Evolutionary conservation across 2,888 invertebrate genomes (phyloP).

Genomic region (Syritta pipiens): DNA sequence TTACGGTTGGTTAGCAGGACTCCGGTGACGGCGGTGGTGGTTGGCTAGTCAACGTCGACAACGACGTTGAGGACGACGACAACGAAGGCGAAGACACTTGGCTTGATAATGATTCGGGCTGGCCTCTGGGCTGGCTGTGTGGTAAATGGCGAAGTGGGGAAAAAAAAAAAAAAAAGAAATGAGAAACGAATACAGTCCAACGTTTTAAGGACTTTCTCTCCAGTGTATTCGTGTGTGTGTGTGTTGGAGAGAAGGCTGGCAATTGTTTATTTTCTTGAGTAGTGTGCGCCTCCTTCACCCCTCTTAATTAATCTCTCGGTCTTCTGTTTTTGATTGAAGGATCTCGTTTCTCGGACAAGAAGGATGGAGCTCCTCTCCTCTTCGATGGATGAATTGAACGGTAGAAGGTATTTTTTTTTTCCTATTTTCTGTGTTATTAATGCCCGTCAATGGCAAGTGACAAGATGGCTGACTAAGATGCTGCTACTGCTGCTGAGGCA

Average conservation of each 20-base stretch:
- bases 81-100: background rate
- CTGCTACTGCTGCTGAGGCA: no score
- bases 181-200: background rate
- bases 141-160: no score
- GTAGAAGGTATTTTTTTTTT: no score
- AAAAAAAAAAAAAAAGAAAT: no score
- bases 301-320: background rate
- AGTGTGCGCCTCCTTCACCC: background rate
- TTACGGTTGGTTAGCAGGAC: conserved; percentile 62
- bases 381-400: no score
- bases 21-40: conserved; percentile 44
- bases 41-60: conserved; percentile 33
- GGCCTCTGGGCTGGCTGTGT: conserved; percentile 53
- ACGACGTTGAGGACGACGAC: conserved; percentile 21
- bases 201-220: background rate
- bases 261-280: conserved; percentile 5
- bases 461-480: no score
- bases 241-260: background rate
- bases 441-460: no score
- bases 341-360: no score
- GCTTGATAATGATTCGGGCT: conserved; percentile 37
- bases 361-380: no score
- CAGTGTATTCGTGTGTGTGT: background rate
- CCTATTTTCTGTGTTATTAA: no score
- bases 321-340: conserved; percentile 35